A percentile compares a stretch with the other conserved stretches of the same genome.
These are phyloP conservation scores for Leucophora obtusa DNA, from an alignment of 2,888 invertebrate genomes.

Conservation along the genomic window DNA sequence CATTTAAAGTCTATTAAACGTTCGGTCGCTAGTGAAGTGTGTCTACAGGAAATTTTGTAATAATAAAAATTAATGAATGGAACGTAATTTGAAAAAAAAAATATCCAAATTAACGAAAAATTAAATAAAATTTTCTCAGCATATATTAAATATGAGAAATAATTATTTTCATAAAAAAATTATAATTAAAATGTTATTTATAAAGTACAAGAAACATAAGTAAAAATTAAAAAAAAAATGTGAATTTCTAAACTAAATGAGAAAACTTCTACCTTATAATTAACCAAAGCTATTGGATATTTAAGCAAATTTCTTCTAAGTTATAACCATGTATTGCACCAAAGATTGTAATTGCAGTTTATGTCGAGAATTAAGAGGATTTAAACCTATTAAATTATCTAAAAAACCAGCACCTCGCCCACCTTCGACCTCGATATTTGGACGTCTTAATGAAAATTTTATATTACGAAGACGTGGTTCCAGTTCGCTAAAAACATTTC, in stretches of 20 bases:
- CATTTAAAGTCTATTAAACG: slow-evolving; percentile 23
- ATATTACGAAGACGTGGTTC: slow-evolving; percentile 78
- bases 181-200: neutral
- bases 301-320: neutral
- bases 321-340: slow-evolving; percentile 82
- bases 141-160: slow-evolving; percentile 1
- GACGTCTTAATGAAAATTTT: slow-evolving; percentile 78
- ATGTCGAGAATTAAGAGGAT: slow-evolving; percentile 85
- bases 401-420: slow-evolving; percentile 74
- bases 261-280: slow-evolving; percentile 12
- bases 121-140: neutral
- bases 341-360: slow-evolving; percentile 87
- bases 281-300: slow-evolving; percentile 45
- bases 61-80: slow-evolving; percentile 61
- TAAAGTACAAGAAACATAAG: neutral
- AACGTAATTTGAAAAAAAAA: slow-evolving; percentile 36
- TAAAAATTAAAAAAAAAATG: slow-evolving; percentile 26
- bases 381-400: slow-evolving; percentile 79
- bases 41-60: slow-evolving; percentile 61
- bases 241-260: slow-evolving; percentile 17
- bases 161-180: neutral
- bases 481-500: slow-evolving; percentile 74
- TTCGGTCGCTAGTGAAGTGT: slow-evolving; percentile 61
- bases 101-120: neutral
- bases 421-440: slow-evolving; percentile 71